A percentile compares a stretch with the other conserved stretches of the same genome.
Evolutionary conservation across 92 coral and sea anemone genomes (phyloP).

Genomic region (Actinernus sp.): DNA sequence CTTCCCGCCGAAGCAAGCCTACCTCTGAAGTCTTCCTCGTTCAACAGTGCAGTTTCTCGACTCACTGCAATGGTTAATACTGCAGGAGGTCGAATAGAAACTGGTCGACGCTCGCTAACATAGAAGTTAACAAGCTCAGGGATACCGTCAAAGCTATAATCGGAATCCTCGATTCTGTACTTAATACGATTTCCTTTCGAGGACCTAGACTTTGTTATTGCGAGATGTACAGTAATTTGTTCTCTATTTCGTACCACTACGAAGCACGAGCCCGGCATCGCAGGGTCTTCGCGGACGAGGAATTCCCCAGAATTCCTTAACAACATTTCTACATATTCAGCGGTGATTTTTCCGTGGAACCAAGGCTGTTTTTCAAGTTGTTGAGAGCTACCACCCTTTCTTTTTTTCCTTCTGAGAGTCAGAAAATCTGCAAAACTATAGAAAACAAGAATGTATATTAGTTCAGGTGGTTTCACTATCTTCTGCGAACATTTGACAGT

Average conservation of each 20-base stretch:
- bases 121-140: constrained; percentile 79
- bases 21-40: constrained; percentile 71
- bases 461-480: no score
- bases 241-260: constrained; percentile 81
- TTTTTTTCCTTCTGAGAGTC: constrained; percentile 47
- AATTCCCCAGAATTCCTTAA: constrained; percentile 89
- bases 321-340: constrained; percentile 92
- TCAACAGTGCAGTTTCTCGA: constrained; percentile 82
- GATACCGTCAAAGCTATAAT: constrained; percentile 75
- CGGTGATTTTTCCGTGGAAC: constrained; percentile 97
- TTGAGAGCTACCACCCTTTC: constrained; percentile 34
- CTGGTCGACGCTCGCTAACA: constrained; percentile 70
- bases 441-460: constrained; percentile 7
- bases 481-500: no score
- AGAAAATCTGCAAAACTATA: constrained; percentile 80
- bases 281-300: constrained; percentile 97
- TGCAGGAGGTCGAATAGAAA: constrained; percentile 69
- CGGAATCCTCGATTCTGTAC: constrained; percentile 81
- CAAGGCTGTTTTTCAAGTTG: constrained; percentile 91
- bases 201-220: constrained; percentile 76
- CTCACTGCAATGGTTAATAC: constrained; percentile 82
- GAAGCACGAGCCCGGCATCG: constrained; percentile 92
- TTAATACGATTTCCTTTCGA: constrained; percentile 89
- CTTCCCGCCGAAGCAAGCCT: constrained; percentile 35
- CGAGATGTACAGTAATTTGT: constrained; percentile 70